phyloP scores from a whole-genome alignment of 1,140 invertebrate species.

The Copidosoma floridanum region DNA sequence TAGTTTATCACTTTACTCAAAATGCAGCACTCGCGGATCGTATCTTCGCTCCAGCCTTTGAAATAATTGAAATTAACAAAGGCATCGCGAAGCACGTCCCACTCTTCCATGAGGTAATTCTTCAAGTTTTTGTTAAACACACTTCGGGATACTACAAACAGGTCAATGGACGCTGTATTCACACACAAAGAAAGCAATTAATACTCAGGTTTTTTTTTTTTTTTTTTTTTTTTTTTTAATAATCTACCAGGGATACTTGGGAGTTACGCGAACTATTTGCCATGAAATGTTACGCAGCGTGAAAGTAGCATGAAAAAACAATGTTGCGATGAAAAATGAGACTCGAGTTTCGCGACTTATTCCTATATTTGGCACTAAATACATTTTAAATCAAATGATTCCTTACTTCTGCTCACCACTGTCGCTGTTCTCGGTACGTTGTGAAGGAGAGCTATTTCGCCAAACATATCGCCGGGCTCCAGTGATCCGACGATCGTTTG shows the following conservation, averaged over 20 bases:
- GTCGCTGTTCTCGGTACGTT: constrained; percentile 60
- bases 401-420: constrained; percentile 57
- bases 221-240: too few species aligned
- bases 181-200: too few species aligned
- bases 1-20: constrained; percentile 62
- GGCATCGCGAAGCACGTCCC: constrained; percentile 60
- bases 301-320: constrained; percentile 1
- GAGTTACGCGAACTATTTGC: too few species aligned
- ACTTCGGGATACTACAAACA: constrained; percentile 55
- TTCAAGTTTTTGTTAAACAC: constrained; percentile 64
- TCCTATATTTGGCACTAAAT: too few species aligned
- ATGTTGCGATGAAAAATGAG: background rate
- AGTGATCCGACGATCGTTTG: constrained; percentile 37
- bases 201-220: too few species aligned
- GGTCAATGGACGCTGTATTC: constrained; percentile 60
- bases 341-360: too few species aligned
- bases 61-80: constrained; percentile 66
- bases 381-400: background rate
- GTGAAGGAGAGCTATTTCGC: constrained; percentile 64
- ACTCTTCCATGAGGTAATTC: constrained; percentile 58
- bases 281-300: too few species aligned
- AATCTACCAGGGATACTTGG: too few species aligned
- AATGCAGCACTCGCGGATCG: constrained; percentile 63
- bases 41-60: constrained; percentile 60
- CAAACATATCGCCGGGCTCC: constrained; percentile 61